Evolutionary conservation across 2,797 vertebrate genomes (phyloP), one percentile per base, ranked within the genome.

Genomic region (Phrynocephalus forsythii): DNA sequence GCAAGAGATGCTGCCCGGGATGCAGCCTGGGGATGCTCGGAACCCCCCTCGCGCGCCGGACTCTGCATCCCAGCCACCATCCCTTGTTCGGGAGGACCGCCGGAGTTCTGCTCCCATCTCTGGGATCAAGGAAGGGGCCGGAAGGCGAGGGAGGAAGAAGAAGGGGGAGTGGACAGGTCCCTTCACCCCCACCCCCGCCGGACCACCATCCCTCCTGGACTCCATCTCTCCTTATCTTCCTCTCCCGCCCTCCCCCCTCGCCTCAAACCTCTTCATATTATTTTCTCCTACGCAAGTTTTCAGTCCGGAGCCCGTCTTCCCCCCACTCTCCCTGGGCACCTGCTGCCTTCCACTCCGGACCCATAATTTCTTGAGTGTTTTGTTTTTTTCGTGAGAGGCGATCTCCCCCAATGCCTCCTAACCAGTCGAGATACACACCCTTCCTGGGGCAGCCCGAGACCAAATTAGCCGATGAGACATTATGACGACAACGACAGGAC

Each of bases 241-340:
- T 78, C 18, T 44, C 3, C 38, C 38, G 38, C 38, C 7, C 68
- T 22, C 33, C 20, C 13, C 52, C 28, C 3, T 0, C 38, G 0
- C 85, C 18, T 1, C 15, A 11, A 60, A 28, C 78, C 11, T 24
- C 3, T 5, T 26, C 3, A 26, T 33, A 26, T 15, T 1, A 52
- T 75, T 80, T 56, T 48, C 22, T 76, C 30, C 85, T 84, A 77
- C 69, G 71, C 85, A 76, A 81, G 88, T 90, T 90, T 87, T 69
- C 26, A 28, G 84, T 44, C 76, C 76, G 3, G 7, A 76, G 9
- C 30, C 22, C 1, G 9, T 11, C 6, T 26, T 15, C 26, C 0
- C 8, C 20, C 22, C 30, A 13, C 50, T 13, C 11, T 8, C 26
- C 0, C 20, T 28, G 26, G 52, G 30, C 82, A 79, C 52, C 82